Base-by-base conservation (phyloP, 2,113 vertebrate genomes). In the Gorsachius goisagi region DNA sequence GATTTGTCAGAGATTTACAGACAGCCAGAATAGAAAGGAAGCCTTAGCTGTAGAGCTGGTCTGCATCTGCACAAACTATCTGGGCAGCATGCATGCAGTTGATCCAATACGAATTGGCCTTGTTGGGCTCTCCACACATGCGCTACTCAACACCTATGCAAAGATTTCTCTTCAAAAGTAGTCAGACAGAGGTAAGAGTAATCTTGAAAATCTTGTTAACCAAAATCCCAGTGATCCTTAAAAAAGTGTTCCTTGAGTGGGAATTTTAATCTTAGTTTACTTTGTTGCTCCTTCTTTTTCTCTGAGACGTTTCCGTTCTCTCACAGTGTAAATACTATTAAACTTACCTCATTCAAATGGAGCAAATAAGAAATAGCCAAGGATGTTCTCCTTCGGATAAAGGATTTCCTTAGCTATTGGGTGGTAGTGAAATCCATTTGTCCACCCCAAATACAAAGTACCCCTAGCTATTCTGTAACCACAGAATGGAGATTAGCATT, bases 401-500 rank as follows among this genome's bases (percentile, higher is more conserved):
- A 89, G 56, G 45, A 32, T 74, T 88, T 93, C 91, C 49, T 39
- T 24, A 68, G 60, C 23, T 50, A 28, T 75, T 32, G 73, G 68
- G 78, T 92, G 86, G 88, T 32, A 68, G 63, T 6, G 50, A 96
- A 96, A 93, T 66, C 66, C 85, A 45, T 92, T 92, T 97, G 47
- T 92, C 89, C 50, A 84, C 80, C 58, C 44, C 75, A 4, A 58
- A 89, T 23, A 89, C 30, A 59, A 86, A 92, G 81, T 44, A 75
- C 73, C 78, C 93, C 74, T 15, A 44, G 41, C 41, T 15, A 44
- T 15, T 74, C 84, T 30, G 84, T 81, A 95, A 94, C 73, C 90
- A 76, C 67, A 90, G 89, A 97, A 97, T 60, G 90, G 80, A 89
- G 64, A 60, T 32, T 18, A 71, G 35, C 69, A 93, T 92, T 96